Conservation (phyloP, 2,113 vertebrate species). For the Pipa parva region DNA sequence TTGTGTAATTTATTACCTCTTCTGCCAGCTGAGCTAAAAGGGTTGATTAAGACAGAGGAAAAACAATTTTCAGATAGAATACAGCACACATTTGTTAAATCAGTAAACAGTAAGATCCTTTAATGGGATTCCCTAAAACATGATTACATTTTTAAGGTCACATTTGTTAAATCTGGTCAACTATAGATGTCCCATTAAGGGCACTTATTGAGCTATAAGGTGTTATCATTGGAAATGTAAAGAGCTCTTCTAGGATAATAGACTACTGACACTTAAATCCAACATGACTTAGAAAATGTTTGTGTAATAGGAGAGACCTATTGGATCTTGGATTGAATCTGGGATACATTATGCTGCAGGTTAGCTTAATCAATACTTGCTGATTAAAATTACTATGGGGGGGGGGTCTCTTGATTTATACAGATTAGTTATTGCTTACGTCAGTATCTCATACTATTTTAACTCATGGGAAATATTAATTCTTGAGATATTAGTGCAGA, state of each 20-base stretch:
- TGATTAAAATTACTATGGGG: neutral
- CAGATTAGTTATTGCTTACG: neutral
- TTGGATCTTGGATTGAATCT: neutral
- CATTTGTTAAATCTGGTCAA: slow-evolving; percentile 7
- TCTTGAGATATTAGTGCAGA: no score
- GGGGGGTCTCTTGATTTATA: neutral
- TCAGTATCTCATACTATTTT: neutral
- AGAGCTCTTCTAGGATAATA: neutral
- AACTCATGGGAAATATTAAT: neutral
- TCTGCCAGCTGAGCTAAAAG: slow-evolving; percentile 27
- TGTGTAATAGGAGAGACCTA: neutral
- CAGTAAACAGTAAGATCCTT: slow-evolving; percentile 24
- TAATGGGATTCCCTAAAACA: slow-evolving; percentile 25
- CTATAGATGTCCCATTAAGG: neutral
- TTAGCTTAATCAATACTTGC: neutral
- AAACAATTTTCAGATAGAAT: slow-evolving; percentile 35
- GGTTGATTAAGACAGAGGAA: slow-evolving; percentile 29
- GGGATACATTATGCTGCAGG: neutral
- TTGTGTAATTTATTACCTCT: slow-evolving; percentile 29
- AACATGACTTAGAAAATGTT: neutral
- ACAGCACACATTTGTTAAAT: slow-evolving; percentile 22
- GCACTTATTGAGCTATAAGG: slow-evolving; percentile 1
- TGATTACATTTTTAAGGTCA: slow-evolving; percentile 14
- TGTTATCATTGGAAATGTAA: neutral
- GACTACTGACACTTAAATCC: neutral